Base-by-base conservation (phyloP, 2,113 vertebrate genomes). In the Crotalus viridis region DNA sequence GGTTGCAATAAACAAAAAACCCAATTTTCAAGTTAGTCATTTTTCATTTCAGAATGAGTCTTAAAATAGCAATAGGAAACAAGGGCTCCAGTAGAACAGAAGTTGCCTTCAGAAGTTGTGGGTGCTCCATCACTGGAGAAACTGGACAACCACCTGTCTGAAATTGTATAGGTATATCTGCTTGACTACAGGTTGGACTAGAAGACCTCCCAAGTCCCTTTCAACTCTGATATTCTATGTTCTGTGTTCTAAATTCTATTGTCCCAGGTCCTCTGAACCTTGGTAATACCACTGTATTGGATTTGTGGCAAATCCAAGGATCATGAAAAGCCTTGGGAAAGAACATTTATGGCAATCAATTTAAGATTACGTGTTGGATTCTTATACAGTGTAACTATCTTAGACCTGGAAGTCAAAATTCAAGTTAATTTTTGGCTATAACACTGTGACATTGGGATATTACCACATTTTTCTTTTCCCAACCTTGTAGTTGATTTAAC, bases 1-100 rank as follows among this genome's bases (percentile, higher is more conserved):
- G 88, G 21, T 21, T 1, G 0, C 56, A 90, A 52, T 92, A 90
- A 96, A 92, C 95, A 94, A 17, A 26, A 86, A 56, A n/a, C 2
- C 4, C 43, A 21, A 87, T 22, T 88, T 92, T 54, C 6, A 10
- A 0, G 48, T 69, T 3, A 43, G 12, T 43, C 57, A 28, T 69
- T 61, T 24, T 26, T 69, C 7, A 0, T 81, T 81, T 81, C 33
- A 81, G 17, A 81, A 33, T 39, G 69, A 81, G 33, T 39, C 5
- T 81, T 81, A 39, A 81, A 81, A 6, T 6, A 81, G 74, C 33
- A 39, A 2, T 9, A 81, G 33, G 74, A 81, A 81, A 39, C 15
- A 43, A 21, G 19, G 74, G 17, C 7, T 81, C 74, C 26, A 69
- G 4, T 69, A 4, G 12, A 69, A 69, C 28, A n/a, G 28, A 51